These are phyloP conservation scores for Actinia tenebrosa DNA, from an alignment of 64 coral and sea anemone genomes.

Conservation along the genomic window DNA sequence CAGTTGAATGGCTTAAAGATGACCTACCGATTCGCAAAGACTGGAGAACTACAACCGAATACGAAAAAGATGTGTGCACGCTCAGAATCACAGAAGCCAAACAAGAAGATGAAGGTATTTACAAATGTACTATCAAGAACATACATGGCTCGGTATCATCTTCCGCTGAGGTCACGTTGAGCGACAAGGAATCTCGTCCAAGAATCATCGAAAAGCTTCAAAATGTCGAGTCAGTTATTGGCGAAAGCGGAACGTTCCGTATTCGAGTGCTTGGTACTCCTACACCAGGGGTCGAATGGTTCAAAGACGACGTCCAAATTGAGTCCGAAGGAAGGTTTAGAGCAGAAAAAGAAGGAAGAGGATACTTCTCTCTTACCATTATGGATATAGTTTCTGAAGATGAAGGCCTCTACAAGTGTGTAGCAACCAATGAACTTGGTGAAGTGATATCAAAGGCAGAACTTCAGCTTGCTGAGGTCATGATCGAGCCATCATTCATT, in stretches of 20 bases:
- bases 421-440: constrained; percentile 40
- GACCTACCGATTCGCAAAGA: constrained; percentile 42
- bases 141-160: constrained; percentile 56
- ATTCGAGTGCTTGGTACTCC: constrained; percentile 36
- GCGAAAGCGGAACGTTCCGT: constrained; percentile 28
- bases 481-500: constrained; percentile 63
- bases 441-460: constrained; percentile 42
- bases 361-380: constrained; percentile 46
- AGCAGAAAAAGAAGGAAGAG: constrained; percentile 39
- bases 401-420: constrained; percentile 46
- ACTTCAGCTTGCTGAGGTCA: constrained; percentile 22
- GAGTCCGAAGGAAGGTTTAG: constrained; percentile 23
- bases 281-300: constrained; percentile 36
- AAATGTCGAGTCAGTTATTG: constrained; percentile 20
- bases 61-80: constrained; percentile 57
- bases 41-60: constrained; percentile 62
- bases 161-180: constrained; percentile 63
- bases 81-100: constrained; percentile 69
- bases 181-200: constrained; percentile 49
- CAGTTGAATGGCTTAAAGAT: constrained; percentile 79
- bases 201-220: constrained; percentile 81
- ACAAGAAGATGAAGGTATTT: constrained; percentile 61
- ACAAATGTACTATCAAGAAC: constrained; percentile 69
- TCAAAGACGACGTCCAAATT: constrained; percentile 39
- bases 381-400: constrained; percentile 41